A percentile compares a stretch with the other conserved stretches of the same genome.
These are phyloP conservation scores for Andrena marginata DNA, from an alignment of 2,888 invertebrate species.

Conservation along the genomic window DNA sequence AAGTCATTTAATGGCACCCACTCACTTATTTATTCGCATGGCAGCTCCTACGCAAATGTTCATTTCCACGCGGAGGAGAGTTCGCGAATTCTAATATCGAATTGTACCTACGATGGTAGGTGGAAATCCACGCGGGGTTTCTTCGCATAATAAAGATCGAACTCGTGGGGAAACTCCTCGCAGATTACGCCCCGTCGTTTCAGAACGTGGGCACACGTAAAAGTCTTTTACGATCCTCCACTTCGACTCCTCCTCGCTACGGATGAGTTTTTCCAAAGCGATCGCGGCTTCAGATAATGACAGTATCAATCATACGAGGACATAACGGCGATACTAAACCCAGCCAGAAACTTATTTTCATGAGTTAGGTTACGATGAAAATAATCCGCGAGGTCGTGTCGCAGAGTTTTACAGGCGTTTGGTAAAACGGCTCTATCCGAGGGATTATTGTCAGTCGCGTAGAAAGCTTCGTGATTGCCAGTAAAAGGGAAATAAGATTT, in stretches of 20 bases:
- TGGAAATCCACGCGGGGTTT: constrained; percentile 32
- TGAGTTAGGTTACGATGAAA: constrained; percentile 26
- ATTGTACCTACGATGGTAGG: constrained; percentile 20
- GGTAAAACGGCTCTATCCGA: neutral
- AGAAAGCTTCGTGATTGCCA: neutral
- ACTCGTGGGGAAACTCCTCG: constrained; percentile 59
- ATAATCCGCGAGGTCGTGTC: constrained; percentile 33
- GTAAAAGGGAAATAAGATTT: constrained; percentile 5
- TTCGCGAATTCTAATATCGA: constrained; percentile 23
- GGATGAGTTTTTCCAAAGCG: constrained; percentile 40
- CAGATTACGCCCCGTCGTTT: constrained; percentile 73
- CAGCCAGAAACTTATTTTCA: constrained; percentile 29
- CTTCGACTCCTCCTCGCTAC: constrained; percentile 42
- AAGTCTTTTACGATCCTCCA: constrained; percentile 74
- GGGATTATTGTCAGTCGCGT: neutral
- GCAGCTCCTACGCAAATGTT: neutral
- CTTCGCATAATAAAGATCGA: constrained; percentile 53
- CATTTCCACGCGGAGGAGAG: neutral
- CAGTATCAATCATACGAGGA: constrained; percentile 62
- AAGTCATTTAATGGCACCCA: too few species aligned
- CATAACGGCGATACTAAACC: constrained; percentile 37
- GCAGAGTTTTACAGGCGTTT: constrained; percentile 26
- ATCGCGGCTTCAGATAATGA: constrained; percentile 61
- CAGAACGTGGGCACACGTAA: constrained; percentile 67
- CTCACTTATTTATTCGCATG: neutral